phyloP scores from a whole-genome alignment of 2,888 invertebrate species.

The Nephrocerus scutellatus region DNA sequence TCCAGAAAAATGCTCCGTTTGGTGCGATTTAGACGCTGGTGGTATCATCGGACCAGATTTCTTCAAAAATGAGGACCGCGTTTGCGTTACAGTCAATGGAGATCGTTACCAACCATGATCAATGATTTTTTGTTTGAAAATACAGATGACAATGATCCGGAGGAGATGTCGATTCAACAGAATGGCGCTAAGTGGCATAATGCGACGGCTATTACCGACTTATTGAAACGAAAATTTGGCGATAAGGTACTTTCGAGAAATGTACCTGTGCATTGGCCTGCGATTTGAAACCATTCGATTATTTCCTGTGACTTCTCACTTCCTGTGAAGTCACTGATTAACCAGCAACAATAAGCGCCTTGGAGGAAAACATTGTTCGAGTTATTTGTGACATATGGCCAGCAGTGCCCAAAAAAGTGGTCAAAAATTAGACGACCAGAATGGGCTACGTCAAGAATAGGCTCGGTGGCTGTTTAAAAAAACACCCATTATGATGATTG shows the following conservation, averaged over 20 bases:
- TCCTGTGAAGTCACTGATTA: too few relatives aligned
- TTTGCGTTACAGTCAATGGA: slow-evolving; percentile 10
- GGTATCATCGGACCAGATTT: slow-evolving; percentile 9
- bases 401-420: too few relatives aligned
- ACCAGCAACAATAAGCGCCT: too few relatives aligned
- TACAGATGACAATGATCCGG: slow-evolving; percentile 5
- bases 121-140: slow-evolving; percentile 11
- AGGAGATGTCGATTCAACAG: slow-evolving; percentile 8
- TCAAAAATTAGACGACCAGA: too few relatives aligned
- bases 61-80: slow-evolving; percentile 13
- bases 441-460: too few relatives aligned
- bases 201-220: slow-evolving; percentile 1
- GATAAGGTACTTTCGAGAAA: slow-evolving; percentile 6
- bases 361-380: too few relatives aligned
- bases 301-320: too few relatives aligned
- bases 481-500: too few relatives aligned
- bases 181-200: slow-evolving; percentile 9
- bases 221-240: slow-evolving; percentile 10
- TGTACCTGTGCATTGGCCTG: too few relatives aligned
- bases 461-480: too few relatives aligned
- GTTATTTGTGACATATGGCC: too few relatives aligned
- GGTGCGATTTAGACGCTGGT: slow-evolving; percentile 13
- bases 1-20: slow-evolving; percentile 13
- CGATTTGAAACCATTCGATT: too few relatives aligned
- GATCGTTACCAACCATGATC: slow-evolving; percentile 14